Base-by-base conservation (phyloP, 2,797 vertebrate genomes). In the Cossypha caffra region DNA sequence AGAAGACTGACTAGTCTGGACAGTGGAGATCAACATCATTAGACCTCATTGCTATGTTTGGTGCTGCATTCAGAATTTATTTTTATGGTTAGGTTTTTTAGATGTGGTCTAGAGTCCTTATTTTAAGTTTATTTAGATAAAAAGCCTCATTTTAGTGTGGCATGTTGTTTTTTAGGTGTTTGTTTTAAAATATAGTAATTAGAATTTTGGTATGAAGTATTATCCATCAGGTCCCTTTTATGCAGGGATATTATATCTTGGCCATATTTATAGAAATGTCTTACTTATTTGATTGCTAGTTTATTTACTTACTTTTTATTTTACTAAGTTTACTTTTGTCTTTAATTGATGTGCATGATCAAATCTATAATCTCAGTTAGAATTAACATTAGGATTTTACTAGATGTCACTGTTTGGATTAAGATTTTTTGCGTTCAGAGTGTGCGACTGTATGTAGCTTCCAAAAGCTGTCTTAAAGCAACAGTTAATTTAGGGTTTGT, bases 391-490 rank as follows among this genome's bases (percentile, higher is more conserved):
- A 74, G 42, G 57, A n/a, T 91, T 88, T 86, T 90, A 11, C 29
- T 84, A 51, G 59, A 35, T 86, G 12, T n/a, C 21, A 17, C 31
- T 47, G 14, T 33, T 90, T 77, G 51, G 50, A 66, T 58, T 68
- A 79, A 68, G 21, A 31, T 17, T 67, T 58, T 78, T n/a, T 64
- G 5, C 35, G 7, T 90, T 91, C 43, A 52, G 68, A 38, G 35
- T 77, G 57, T 24, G 21, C 58, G 81, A 66, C 62, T 73, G 23
- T 13, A 19, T 72, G 40, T 47, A 51, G 63, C 51, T 92, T 81
- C 62, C 91, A 31, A 90, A 91, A 92, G 63, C 51, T 85, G 31
- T 86, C 24, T 84, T 81, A 90, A 90, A 90, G 50, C 25, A 87
- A 21, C n/a, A 58, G 57, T 58, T 81, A 83, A 85, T 89, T 94